phyloP scores from a whole-genome alignment of 2,113 vertebrate species.

The Aptenodytes patagonicus region DNA sequence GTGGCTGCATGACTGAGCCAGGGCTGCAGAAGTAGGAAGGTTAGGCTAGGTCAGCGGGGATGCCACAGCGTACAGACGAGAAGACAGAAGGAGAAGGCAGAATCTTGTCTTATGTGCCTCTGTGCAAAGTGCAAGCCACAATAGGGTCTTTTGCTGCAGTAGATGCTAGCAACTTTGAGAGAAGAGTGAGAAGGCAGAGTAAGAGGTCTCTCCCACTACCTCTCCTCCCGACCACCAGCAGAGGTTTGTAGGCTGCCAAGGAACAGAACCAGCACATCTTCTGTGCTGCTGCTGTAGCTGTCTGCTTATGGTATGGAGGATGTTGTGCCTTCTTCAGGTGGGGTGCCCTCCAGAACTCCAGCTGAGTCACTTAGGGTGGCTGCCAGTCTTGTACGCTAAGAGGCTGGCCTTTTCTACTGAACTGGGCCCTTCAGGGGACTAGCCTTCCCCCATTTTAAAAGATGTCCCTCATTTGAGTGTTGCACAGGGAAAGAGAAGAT shows the following conservation, averaged over 20 bases:
- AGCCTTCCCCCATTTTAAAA: neutral
- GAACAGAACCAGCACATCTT: neutral
- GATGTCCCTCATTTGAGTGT: neutral
- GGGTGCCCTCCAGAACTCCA: neutral
- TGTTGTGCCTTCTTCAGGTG: neutral
- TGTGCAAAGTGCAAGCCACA: neutral
- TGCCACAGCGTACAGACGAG: accelerated
- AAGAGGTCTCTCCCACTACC: neutral
- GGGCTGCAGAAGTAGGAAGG: neutral
- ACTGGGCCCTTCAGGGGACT: accelerated
- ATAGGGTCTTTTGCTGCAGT: neutral
- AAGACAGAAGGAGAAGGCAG: neutral
- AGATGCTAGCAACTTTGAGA: neutral
- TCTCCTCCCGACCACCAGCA: neutral
- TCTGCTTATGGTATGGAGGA: neutral
- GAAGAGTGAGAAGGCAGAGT: neutral
- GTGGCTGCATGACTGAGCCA: neutral
- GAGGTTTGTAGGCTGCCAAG: neutral
- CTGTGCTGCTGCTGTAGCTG: neutral
- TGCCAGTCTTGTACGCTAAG: neutral
- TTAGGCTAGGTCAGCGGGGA: neutral
- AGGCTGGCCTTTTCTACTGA: neutral
- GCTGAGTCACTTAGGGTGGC: neutral
- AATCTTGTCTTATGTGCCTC: neutral
- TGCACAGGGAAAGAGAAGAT: neutral